Conservation (phyloP, 2,113 vertebrate genomes). For the Melanocharis versteri region DNA sequence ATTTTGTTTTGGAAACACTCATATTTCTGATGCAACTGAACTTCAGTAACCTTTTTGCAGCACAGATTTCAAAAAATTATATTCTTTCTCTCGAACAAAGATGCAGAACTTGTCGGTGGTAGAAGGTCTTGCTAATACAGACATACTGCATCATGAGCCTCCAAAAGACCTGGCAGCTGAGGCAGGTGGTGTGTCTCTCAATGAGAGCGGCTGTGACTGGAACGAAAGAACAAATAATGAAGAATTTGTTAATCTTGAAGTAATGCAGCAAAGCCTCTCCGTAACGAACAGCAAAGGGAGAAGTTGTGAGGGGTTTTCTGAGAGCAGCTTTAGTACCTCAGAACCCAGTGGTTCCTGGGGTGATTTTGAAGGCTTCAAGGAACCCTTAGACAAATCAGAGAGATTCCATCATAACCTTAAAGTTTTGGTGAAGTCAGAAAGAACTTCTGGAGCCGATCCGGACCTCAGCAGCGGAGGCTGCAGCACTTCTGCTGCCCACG, state of each 20-base stretch:
- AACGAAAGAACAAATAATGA: not conserved
- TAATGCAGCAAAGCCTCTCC: not conserved
- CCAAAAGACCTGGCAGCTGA: not conserved
- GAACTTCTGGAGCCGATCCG: fast-evolving
- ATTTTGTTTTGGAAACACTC: constrained; percentile 2
- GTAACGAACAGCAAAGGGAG: not conserved
- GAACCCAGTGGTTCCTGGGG: constrained; percentile 60
- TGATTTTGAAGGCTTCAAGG: constrained; percentile 68
- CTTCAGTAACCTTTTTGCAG: not conserved
- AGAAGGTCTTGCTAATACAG: not conserved
- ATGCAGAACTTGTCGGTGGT: constrained; percentile 10
- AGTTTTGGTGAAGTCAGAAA: not conserved
- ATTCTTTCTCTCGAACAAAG: not conserved
- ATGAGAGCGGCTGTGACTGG: not conserved
- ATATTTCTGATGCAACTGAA: not conserved
- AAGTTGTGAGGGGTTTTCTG: not conserved
- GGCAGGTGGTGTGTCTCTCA: not conserved
- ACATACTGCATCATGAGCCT: not conserved
- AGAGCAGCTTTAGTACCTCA: not conserved
- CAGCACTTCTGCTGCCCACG: not conserved
- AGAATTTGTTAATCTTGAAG: not conserved
- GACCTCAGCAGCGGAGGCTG: not conserved
- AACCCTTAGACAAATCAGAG: not conserved
- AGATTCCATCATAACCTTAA: not conserved
- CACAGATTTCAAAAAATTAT: not conserved